Base-by-base conservation (phyloP, 2,888 invertebrate genomes). In the Pterostichus madidus region DNA sequence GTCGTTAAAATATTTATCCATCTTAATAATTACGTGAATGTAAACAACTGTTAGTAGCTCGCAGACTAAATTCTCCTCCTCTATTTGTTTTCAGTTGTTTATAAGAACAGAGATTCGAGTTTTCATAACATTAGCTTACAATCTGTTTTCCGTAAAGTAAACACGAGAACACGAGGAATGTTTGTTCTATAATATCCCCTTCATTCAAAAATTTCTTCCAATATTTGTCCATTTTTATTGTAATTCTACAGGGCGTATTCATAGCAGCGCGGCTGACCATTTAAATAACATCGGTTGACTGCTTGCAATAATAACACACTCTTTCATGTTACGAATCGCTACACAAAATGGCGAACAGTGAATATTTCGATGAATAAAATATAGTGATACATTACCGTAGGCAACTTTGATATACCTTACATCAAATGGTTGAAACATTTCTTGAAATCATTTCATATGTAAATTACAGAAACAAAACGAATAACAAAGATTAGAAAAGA, bases 211-310 rank as follows among this genome's bases (percentile, higher is more conserved):
- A 35, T 24, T 59, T 39, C 61, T 61, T 78, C 39, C 78, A 78
- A 78, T 78, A 78, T 78, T 78, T 78, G 78, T 61, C 59, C 61
- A 78, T 78, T 78, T 77, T 78, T 78, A 78, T 78, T 78, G 78
- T 75, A 52, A 75, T 75, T 75, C 52, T 52, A 6, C 52, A 10
- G 64, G 64, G 35, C 52, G 75, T 32, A 52, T 75, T 32, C 32
- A 32, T 75, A 75, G 24, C 35, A 64, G 8, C 52, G 7, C 31
- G 49, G 17, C 49, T 75, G 75, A 52, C 75, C 52, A 75, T 75
- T 75, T 75, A 75, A 75, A 75, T 75, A 75, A 32, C 31, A 13
- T 39, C 75, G 75, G 75, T 52, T 52, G 15, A 75, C 75, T 75
- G 75, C 52, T 75, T 75, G 52, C 52, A 75, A 75, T 75, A 75